Conservation (phyloP, 2,888 invertebrate genomes). For the Napeogenes inachia region DNA sequence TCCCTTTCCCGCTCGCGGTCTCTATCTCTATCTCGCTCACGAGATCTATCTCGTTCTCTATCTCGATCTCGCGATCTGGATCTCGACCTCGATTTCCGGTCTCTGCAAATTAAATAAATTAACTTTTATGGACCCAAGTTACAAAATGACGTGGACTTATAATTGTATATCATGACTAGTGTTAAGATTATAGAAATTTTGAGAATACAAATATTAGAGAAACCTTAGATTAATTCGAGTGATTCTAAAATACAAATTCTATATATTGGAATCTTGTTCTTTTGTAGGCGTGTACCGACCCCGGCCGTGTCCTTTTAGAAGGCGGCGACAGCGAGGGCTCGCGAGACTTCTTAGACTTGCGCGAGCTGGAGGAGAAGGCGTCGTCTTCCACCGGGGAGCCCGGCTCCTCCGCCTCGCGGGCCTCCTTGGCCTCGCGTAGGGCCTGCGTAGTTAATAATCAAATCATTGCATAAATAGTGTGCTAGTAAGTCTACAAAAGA, state of each 20-base stretch:
- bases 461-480: too few species aligned
- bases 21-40: constrained; percentile 43
- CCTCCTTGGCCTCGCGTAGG: constrained; percentile 82
- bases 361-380: constrained; percentile 56
- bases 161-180: too few species aligned
- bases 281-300: constrained; percentile 9
- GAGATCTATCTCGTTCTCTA: constrained; percentile 40
- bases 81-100: constrained; percentile 58
- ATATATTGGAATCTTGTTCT: not conserved
- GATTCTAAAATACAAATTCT: too few species aligned
- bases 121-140: too few species aligned
- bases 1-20: constrained; percentile 47
- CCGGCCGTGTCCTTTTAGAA: constrained; percentile 52
- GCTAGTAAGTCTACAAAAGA: too few species aligned
- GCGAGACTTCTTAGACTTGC: constrained; percentile 70
- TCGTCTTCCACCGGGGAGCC: constrained; percentile 58
- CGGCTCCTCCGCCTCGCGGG: constrained; percentile 55
- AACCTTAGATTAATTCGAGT: too few species aligned
- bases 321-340: constrained; percentile 68
- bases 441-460: constrained; percentile 34
- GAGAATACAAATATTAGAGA: too few species aligned
- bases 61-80: constrained; percentile 51
- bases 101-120: constrained; percentile 37
- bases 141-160: too few species aligned
- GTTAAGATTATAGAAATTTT: too few species aligned